These are phyloP conservation scores for Picus viridis DNA, from an alignment of 2,797 vertebrate species.

Conservation along the genomic window DNA sequence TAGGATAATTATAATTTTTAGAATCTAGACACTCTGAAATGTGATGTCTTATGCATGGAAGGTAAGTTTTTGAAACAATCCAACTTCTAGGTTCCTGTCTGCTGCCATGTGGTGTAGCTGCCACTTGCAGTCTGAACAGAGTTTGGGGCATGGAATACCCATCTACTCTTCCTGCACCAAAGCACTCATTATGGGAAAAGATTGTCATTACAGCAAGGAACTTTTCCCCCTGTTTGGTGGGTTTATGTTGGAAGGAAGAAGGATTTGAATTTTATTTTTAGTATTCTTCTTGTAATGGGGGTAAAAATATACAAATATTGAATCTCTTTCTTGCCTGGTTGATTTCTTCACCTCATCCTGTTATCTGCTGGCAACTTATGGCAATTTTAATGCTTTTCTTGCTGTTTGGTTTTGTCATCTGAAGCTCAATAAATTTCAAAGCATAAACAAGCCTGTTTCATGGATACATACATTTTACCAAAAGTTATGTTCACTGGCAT, in stretches of 20 bases:
- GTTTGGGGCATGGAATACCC: neutral
- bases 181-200: neutral
- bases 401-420: neutral
- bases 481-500: neutral
- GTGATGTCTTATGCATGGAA: neutral
- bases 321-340: neutral
- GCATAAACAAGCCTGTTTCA: neutral
- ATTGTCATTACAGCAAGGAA: neutral
- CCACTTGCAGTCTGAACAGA: neutral
- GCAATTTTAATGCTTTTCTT: neutral
- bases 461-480: neutral
- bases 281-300: neutral
- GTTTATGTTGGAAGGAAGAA: neutral
- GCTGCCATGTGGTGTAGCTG: neutral
- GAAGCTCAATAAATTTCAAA: neutral
- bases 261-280: neutral
- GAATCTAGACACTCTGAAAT: neutral
- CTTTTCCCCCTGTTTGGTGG: neutral
- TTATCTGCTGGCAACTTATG: neutral
- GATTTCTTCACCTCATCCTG: neutral
- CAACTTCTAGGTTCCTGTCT: neutral
- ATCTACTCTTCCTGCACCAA: neutral
- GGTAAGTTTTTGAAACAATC: neutral
- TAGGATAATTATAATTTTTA: neutral
- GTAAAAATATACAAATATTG: neutral